Conservation (phyloP, 2,113 vertebrate genomes). For the Leptocoma aspasia region DNA sequence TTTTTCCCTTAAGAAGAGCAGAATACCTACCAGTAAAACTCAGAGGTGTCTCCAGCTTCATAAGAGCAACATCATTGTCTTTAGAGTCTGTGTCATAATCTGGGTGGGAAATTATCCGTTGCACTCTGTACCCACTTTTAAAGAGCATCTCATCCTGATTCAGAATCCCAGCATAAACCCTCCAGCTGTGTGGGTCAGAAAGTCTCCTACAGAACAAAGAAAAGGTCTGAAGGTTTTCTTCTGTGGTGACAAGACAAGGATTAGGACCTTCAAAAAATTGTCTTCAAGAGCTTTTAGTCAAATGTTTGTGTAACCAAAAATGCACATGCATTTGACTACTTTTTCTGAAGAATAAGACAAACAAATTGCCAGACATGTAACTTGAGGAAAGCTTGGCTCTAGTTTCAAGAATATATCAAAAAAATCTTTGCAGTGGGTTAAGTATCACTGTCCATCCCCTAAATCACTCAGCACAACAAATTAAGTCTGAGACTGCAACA, state of each 20-base stretch:
- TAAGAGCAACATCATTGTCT: conserved; percentile 76
- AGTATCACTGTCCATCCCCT: neutral
- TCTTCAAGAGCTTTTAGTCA: neutral
- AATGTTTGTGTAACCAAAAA: neutral
- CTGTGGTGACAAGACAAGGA: neutral
- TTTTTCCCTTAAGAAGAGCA: neutral
- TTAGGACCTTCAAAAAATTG: neutral
- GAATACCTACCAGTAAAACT: conserved; percentile 51
- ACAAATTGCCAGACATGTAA: neutral
- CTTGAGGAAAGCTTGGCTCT: neutral
- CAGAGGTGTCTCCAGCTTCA: conserved; percentile 70
- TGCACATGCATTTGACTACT: neutral
- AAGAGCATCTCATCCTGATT: conserved; percentile 35
- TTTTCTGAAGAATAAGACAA: neutral
- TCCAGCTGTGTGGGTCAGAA: conserved; percentile 52
- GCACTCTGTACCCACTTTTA: neutral
- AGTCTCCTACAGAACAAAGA: conserved; percentile 19
- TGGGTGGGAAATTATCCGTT: conserved; percentile 69
- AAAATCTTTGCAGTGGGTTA: neutral
- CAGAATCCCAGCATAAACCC: conserved; percentile 66
- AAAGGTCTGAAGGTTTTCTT: neutral
- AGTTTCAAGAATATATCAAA: neutral
- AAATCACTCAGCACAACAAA: conserved; percentile 31
- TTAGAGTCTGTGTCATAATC: conserved; percentile 71
- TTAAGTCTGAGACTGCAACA: conserved; percentile 2